Evolutionary conservation across 2,797 vertebrate genomes (phyloP).

Genomic region (Uromys caudimaculatus): DNA sequence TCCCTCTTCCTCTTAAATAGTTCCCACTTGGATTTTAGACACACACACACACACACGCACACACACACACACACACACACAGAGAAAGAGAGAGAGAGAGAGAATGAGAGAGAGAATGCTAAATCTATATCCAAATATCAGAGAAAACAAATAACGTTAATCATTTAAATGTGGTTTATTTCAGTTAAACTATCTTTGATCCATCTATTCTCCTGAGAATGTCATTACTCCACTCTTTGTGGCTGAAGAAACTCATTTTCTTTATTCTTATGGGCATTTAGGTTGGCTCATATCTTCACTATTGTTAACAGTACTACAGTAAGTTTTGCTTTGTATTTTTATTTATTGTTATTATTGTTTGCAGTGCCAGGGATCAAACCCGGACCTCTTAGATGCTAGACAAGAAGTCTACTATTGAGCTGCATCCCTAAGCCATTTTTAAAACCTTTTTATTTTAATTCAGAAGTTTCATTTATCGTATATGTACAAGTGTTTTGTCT

Average conservation of each 20-base stretch:
- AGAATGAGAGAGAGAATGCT: no score
- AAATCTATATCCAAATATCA: neutral
- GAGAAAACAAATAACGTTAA: neutral
- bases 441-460: neutral
- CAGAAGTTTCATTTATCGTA: neutral
- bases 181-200: neutral
- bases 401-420: neutral
- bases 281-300: neutral
- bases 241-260: neutral
- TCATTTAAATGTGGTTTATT: neutral
- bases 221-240: neutral
- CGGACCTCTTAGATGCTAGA: neutral
- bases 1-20: neutral
- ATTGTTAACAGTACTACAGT: neutral
- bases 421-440: neutral
- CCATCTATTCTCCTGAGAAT: neutral
- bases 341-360: neutral
- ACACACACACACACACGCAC: neutral
- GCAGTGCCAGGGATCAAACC: neutral
- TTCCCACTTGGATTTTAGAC: neutral
- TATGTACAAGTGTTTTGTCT: neutral
- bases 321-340: neutral
- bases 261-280: neutral
- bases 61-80: neutral
- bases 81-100: no score